These are phyloP conservation scores for Neoitamus cyanurus DNA, from an alignment of 2,888 invertebrate species.

Conservation along the genomic window DNA sequence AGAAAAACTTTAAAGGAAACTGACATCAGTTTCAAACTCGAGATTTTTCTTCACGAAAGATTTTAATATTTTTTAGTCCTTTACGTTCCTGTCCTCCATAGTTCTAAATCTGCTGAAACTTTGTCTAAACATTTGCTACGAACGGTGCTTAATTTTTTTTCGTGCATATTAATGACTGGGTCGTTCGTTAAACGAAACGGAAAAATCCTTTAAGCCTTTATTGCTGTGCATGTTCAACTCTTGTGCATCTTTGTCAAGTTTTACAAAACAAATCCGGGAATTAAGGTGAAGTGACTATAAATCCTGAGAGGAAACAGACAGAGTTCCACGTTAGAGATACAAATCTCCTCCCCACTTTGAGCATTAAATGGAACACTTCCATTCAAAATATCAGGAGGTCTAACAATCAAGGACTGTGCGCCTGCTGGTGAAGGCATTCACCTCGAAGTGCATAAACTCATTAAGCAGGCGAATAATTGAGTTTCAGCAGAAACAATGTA, in stretches of 20 bases:
- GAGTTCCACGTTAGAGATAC: background rate
- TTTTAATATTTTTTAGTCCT: no score
- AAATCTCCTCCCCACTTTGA: constrained; percentile 27
- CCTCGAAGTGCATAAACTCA: constrained; percentile 41
- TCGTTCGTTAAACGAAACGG: background rate
- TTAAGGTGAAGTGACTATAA: constrained; percentile 27
- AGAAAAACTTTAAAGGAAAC: no score
- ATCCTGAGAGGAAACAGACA: background rate
- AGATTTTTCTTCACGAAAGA: no score
- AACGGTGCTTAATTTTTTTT: background rate
- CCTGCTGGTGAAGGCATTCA: constrained; percentile 6
- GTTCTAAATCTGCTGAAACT: no score
- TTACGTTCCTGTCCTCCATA: no score
- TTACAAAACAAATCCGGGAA: constrained; percentile 20
- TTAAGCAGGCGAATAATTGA: constrained; percentile 24
- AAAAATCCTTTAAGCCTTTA: background rate
- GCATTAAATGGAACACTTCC: constrained; percentile 12
- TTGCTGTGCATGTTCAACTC: background rate
- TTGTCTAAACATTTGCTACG: no score
- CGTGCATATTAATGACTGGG: background rate
- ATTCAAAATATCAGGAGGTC: background rate
- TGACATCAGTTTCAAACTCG: no score
- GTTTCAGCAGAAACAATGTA: constrained; percentile 24
- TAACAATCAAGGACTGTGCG: background rate
- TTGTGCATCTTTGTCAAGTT: background rate